These are phyloP conservation scores for Drosophila rufa DNA, from an alignment of 1,140 invertebrate genomes.

Conservation along the genomic window DNA sequence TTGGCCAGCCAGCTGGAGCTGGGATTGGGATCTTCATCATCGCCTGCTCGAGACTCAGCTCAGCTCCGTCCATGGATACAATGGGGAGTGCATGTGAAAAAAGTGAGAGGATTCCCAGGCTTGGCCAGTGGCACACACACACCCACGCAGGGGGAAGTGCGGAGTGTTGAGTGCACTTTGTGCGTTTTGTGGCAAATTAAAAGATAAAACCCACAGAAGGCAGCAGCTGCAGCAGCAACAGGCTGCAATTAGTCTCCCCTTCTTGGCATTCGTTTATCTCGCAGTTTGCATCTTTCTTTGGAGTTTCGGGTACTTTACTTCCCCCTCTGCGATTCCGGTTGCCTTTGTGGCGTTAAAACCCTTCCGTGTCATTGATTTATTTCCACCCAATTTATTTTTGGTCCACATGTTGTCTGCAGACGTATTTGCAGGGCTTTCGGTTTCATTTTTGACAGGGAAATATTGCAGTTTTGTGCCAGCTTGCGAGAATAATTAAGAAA, in stretches of 20 bases:
- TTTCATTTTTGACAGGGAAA: not conserved
- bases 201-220: conserved; percentile 67
- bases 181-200: conserved; percentile 82
- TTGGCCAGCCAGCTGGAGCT: conserved; percentile 39
- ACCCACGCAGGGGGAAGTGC: conserved; percentile 18
- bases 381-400: conserved; percentile 36
- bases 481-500: not conserved
- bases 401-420: not conserved
- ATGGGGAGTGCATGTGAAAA: conserved; percentile 72
- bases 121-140: conserved; percentile 55
- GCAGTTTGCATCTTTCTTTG: conserved; percentile 32
- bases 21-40: conserved; percentile 70
- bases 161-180: conserved; percentile 50
- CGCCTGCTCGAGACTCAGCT: conserved; percentile 18
- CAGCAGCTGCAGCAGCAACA: conserved; percentile 43
- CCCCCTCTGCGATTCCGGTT: conserved; percentile 36
- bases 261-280: conserved; percentile 44
- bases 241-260: conserved; percentile 65
- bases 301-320: conserved; percentile 2
- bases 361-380: conserved; percentile 50
- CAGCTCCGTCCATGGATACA: conserved; percentile 37
- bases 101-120: conserved; percentile 83
- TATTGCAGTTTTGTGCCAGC: not conserved
- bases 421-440: not conserved
- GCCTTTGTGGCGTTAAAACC: not conserved